Conservation (phyloP, 2,113 vertebrate genomes). For the Raja brachyura region DNA sequence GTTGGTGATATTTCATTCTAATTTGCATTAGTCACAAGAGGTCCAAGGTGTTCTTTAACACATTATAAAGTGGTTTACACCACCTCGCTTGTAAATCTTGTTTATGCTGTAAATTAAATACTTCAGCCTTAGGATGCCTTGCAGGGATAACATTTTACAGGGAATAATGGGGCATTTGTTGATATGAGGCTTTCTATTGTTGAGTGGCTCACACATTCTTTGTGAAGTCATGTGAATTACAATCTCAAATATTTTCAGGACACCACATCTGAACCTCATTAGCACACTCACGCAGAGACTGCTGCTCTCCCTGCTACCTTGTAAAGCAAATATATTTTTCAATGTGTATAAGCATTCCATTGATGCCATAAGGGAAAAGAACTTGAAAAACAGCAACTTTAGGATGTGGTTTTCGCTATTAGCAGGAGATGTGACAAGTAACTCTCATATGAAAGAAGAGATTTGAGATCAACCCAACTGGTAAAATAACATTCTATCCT, state of each 20-base stretch:
- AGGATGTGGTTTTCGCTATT: rapidly evolving
- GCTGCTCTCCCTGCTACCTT: constrained; percentile 16
- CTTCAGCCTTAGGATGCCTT: not conserved
- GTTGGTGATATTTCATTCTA: too few species aligned
- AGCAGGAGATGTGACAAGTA: not conserved
- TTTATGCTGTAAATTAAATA: constrained; percentile 13
- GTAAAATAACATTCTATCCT: not conserved
- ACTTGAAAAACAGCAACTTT: constrained; percentile 44
- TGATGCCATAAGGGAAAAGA: constrained; percentile 37
- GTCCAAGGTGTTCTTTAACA: not conserved
- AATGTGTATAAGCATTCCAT: constrained; percentile 22
- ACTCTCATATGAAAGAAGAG: not conserved
- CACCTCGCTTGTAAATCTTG: constrained; percentile 4
- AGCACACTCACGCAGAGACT: constrained; percentile 42
- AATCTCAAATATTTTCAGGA: constrained; percentile 41
- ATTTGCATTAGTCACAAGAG: not conserved
- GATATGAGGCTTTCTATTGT: constrained; percentile 6
- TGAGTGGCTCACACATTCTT: constrained; percentile 51
- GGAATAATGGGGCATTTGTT: constrained; percentile 36
- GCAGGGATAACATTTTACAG: constrained; percentile 30
- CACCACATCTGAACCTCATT: constrained; percentile 51
- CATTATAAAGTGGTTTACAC: not conserved
- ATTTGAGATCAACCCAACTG: not conserved
- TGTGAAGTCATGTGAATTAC: constrained; percentile 50
- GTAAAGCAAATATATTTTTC: not conserved